phyloP scores from a whole-genome alignment of 2,888 invertebrate genomes.

The Marasmarcha lunaedactyla region DNA sequence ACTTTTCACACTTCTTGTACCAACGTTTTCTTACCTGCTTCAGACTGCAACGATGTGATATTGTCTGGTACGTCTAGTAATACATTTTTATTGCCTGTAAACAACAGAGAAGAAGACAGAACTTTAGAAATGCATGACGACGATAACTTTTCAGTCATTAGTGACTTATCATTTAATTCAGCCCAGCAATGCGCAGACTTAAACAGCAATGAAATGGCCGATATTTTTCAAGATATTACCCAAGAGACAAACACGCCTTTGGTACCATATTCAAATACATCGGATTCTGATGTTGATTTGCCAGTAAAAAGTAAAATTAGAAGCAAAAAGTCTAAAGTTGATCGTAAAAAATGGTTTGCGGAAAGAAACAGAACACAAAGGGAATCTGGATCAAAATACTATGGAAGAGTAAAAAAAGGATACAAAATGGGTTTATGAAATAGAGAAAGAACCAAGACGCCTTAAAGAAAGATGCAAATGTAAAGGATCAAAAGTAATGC shows the following conservation, averaged over 20 bases:
- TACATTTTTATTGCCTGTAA: too few species aligned
- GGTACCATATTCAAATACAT: background rate
- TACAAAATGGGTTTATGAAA: conserved; percentile 10
- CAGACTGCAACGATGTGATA: background rate
- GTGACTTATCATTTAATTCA: too few species aligned
- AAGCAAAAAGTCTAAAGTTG: conserved; percentile 6
- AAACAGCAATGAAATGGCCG: too few species aligned
- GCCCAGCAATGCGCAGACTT: too few species aligned
- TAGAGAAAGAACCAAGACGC: conserved; percentile 7
- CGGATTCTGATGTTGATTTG: conserved; percentile 1
- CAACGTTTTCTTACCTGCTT: too few species aligned
- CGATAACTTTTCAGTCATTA: too few species aligned
- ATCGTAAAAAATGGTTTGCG: conserved; percentile 10
- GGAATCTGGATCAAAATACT: conserved; percentile 8
- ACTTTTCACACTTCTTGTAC: too few species aligned
- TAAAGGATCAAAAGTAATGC: conserved; percentile 4
- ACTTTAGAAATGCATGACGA: too few species aligned
- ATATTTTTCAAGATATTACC: too few species aligned
- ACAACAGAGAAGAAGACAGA: too few species aligned
- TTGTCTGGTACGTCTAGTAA: too few species aligned
- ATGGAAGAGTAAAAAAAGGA: conserved; percentile 10
- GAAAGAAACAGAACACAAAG: conserved; percentile 9
- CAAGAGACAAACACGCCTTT: background rate
- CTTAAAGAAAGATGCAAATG: conserved; percentile 10
- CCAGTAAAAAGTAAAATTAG: conserved; percentile 7